A percentile compares a stretch with the other conserved stretches of the same genome.
These are phyloP conservation scores for Microctonus aethiopoides DNA, from an alignment of 2,888 invertebrate species.

Conservation along the genomic window DNA sequence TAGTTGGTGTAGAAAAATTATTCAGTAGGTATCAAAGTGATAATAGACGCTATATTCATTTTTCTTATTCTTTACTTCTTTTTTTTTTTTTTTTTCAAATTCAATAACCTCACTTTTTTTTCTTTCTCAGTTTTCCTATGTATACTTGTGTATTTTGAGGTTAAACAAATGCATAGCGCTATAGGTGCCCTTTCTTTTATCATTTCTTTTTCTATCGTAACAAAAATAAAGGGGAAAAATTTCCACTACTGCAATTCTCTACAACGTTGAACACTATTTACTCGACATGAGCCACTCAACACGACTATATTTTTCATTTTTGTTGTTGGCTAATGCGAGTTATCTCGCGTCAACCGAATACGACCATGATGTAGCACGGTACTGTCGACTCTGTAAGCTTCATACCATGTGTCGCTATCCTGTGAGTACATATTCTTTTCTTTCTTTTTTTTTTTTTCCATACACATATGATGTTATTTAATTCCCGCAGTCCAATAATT, in stretches of 20 bases:
- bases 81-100: background rate
- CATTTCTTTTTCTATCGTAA: background rate
- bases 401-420: conserved; percentile 59
- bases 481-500: too few species aligned
- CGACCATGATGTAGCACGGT: conserved; percentile 46
- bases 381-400: conserved; percentile 54
- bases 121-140: background rate
- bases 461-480: background rate
- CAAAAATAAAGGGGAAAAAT: conserved; percentile 5
- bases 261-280: conserved; percentile 19
- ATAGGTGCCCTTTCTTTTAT: background rate
- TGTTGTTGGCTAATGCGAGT: conserved; percentile 43
- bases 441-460: background rate
- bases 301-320: conserved; percentile 38
- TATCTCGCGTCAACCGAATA: conserved; percentile 43
- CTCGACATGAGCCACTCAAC: conserved; percentile 31
- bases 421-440: conserved; percentile 43
- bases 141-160: background rate
- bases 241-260: conserved; percentile 7
- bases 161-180: conserved; percentile 24
- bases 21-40: background rate
- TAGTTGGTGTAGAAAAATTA: conserved; percentile 7
- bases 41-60: background rate
- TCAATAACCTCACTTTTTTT: conserved; percentile 1
- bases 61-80: background rate